Conservation (phyloP, 1,140 invertebrate species). For the Campoletis sonorensis region DNA sequence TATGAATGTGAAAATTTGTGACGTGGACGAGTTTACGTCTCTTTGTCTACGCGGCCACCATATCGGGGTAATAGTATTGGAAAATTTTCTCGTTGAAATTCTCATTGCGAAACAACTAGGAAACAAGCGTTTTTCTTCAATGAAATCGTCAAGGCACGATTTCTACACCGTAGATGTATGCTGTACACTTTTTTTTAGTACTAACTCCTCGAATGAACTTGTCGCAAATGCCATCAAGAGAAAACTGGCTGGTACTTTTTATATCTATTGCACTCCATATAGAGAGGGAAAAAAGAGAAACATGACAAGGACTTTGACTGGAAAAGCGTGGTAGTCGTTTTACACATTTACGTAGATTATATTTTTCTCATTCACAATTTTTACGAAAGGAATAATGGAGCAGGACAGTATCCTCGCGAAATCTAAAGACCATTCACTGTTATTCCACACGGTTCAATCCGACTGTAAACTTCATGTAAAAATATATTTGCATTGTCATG, state of each 20-base stretch:
- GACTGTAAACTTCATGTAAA: background rate
- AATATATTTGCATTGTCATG: background rate
- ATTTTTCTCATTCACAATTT: slow-evolving; percentile 4
- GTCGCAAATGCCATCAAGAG: background rate
- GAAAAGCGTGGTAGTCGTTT: too few relatives aligned
- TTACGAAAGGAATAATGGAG: background rate
- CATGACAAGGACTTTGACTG: background rate
- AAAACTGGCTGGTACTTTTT: slow-evolving; percentile 5
- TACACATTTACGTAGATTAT: too few relatives aligned
- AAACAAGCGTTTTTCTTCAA: slow-evolving; percentile 6
- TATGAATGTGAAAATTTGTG: background rate
- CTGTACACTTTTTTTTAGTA: background rate
- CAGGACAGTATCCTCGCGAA: background rate
- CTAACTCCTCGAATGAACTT: background rate
- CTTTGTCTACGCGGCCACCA: background rate
- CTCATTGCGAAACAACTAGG: slow-evolving; percentile 14
- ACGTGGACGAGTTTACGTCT: slow-evolving; percentile 2
- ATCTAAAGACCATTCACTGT: slow-evolving; percentile 1
- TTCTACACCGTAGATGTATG: slow-evolving; percentile 3
- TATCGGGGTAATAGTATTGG: slow-evolving; percentile 7
- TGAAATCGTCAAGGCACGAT: slow-evolving; percentile 14
- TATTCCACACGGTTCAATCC: background rate
- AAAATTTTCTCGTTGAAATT: background rate
- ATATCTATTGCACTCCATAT: background rate
- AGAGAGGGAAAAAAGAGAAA: background rate